Evolutionary conservation across 1,140 invertebrate genomes (phyloP).

Genomic region (Drosophila kikkawai): DNA sequence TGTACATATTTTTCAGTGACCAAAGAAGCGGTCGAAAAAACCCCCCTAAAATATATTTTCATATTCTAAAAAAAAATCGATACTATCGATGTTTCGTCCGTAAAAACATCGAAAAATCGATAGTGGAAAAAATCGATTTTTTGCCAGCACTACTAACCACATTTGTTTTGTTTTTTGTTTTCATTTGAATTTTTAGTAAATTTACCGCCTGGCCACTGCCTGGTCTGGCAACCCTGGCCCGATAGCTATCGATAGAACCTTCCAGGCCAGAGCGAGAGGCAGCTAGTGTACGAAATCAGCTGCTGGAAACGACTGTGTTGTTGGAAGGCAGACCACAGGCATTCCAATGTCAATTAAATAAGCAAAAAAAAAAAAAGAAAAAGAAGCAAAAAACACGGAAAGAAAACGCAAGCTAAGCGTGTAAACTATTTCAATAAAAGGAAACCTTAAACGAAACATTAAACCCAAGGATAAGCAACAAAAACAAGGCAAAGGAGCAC

Average conservation of each 20-base stretch:
- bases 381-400: conserved; percentile 12
- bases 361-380: conserved; percentile 37
- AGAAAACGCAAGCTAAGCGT: conserved; percentile 23
- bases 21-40: background rate
- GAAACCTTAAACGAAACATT: background rate
- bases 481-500: conserved; percentile 7
- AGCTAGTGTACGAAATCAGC: conserved; percentile 29
- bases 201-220: background rate
- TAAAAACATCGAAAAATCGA: no score
- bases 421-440: background rate
- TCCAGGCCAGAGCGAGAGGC: conserved; percentile 29
- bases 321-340: conserved; percentile 57
- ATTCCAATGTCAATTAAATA: conserved; percentile 73
- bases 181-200: background rate
- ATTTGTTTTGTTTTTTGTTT: background rate
- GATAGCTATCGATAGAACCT: conserved; percentile 28
- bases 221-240: background rate
- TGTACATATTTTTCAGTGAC: conserved; percentile 9
- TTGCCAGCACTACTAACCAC: no score
- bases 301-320: conserved; percentile 31
- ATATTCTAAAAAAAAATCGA: no score
- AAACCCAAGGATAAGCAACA: background rate
- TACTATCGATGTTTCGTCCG: no score
- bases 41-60: background rate
- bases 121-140: no score